Percentiles rank a stretch among this genome's conserved stretches.
These are phyloP conservation scores for Trigoniulus corallinus DNA, from an alignment of 1,140 invertebrate species.

Conservation along the genomic window DNA sequence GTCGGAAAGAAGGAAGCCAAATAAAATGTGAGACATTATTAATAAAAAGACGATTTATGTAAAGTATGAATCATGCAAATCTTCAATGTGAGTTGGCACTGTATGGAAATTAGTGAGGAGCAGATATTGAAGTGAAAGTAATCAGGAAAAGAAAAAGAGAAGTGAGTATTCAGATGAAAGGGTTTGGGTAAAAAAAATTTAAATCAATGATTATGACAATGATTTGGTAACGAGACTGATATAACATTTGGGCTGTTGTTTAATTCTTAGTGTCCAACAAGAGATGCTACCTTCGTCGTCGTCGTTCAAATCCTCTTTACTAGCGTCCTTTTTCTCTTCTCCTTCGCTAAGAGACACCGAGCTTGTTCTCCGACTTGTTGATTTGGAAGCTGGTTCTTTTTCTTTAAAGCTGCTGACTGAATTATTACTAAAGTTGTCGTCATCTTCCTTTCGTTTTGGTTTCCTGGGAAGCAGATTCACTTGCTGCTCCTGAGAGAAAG, in stretches of 20 bases:
- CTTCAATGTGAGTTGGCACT: too few relatives aligned
- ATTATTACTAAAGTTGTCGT: slow-evolving; percentile 57
- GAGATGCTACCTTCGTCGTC: neutral
- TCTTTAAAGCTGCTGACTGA: slow-evolving; percentile 85
- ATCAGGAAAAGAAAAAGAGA: too few relatives aligned
- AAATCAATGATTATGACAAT: too few relatives aligned
- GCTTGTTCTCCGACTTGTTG: slow-evolving; percentile 49
- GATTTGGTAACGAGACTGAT: too few relatives aligned
- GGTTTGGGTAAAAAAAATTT: too few relatives aligned
- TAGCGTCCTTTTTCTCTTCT: slow-evolving; percentile 75
- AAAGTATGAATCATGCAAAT: too few relatives aligned
- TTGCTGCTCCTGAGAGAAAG: slow-evolving; percentile 11
- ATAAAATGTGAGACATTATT: neutral
- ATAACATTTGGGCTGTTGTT: too few relatives aligned
- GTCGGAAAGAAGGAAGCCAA: slow-evolving; percentile 3
- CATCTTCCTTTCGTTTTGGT: slow-evolving; percentile 30
- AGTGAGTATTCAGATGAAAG: too few relatives aligned
- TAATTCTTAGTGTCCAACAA: too few relatives aligned
- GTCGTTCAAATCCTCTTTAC: slow-evolving; percentile 64
- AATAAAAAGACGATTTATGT: too few relatives aligned
- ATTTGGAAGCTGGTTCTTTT: slow-evolving; percentile 74
- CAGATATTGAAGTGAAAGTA: too few relatives aligned
- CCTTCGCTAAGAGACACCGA: slow-evolving; percentile 26
- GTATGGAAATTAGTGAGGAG: too few relatives aligned
- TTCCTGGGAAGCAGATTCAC: slow-evolving; percentile 6